Evolutionary conservation across 2,113 vertebrate genomes (phyloP).

Genomic region (Lepisosteus osseus): DNA sequence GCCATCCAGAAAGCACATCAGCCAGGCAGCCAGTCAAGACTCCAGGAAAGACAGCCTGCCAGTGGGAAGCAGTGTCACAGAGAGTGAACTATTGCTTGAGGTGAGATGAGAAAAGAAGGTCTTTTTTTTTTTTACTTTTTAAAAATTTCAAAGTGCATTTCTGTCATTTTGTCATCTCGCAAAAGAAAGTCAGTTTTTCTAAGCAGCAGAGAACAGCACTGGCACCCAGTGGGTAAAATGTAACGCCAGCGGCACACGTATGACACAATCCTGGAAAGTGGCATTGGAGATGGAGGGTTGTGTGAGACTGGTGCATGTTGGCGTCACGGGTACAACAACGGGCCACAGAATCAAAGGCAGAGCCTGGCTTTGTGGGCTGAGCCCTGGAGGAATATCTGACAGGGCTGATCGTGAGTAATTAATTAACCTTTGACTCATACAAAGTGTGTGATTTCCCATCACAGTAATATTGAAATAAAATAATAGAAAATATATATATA

Average conservation of each 20-base stretch:
- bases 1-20: constrained; percentile 60
- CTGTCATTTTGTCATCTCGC: background rate
- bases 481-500: too few species aligned
- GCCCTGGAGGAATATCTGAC: background rate
- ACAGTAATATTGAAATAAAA: too few species aligned
- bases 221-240: background rate
- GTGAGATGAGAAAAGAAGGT: constrained; percentile 54
- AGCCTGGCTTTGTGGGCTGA: background rate
- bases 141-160: background rate
- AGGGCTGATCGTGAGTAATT: background rate
- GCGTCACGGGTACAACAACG: background rate
- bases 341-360: background rate
- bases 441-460: background rate
- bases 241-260: background rate
- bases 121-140: background rate
- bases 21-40: constrained; percentile 53
- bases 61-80: constrained; percentile 53
- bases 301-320: background rate
- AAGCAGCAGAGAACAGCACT: background rate
- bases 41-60: constrained; percentile 58
- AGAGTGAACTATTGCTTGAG: constrained; percentile 87
- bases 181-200: background rate
- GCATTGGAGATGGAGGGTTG: background rate
- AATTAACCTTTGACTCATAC: background rate
- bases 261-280: background rate